A percentile compares a stretch with the other conserved stretches of the same genome.
Conservation (phyloP, 2,113 vertebrate genomes). For the Dendrocopos noguchii region DNA sequence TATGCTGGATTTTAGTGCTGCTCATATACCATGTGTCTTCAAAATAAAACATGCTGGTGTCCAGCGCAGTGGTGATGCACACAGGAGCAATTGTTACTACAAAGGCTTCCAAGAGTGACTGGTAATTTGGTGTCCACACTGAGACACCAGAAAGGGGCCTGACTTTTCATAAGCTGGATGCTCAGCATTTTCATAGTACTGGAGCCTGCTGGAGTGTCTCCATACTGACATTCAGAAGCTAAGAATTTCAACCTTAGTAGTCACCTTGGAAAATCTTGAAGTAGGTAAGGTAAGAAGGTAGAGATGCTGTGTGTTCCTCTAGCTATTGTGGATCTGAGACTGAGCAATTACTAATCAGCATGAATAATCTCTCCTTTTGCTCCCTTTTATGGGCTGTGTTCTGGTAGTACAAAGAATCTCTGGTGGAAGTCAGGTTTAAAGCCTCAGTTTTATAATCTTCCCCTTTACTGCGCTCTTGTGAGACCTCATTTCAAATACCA, state of each 20-base stretch:
- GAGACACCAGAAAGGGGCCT: not conserved
- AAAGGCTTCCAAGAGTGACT: not conserved
- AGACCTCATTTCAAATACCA: too few relatives aligned
- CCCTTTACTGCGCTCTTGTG: too few relatives aligned
- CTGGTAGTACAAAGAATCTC: not conserved
- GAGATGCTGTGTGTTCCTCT: not conserved
- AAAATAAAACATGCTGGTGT: conserved; percentile 50
- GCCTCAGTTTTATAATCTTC: not conserved
- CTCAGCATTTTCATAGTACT: not conserved
- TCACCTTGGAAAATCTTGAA: not conserved
- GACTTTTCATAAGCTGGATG: not conserved
- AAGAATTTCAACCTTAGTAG: not conserved
- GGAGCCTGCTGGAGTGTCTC: not conserved
- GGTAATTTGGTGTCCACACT: not conserved
- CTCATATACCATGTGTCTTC: conserved; percentile 24
- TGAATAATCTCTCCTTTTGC: not conserved
- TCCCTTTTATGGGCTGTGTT: not conserved
- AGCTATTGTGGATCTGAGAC: not conserved
- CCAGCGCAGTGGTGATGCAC: not conserved
- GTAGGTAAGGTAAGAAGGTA: not conserved
- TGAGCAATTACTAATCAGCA: not conserved
- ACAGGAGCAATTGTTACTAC: not conserved
- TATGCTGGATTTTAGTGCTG: conserved; percentile 32
- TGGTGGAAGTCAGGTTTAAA: not conserved
- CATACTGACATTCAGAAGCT: not conserved